Percentiles rank a stretch among this genome's conserved stretches.
These are phyloP conservation scores for Emydoidea blandingii DNA, from an alignment of 2,797 vertebrate species.

Conservation along the genomic window DNA sequence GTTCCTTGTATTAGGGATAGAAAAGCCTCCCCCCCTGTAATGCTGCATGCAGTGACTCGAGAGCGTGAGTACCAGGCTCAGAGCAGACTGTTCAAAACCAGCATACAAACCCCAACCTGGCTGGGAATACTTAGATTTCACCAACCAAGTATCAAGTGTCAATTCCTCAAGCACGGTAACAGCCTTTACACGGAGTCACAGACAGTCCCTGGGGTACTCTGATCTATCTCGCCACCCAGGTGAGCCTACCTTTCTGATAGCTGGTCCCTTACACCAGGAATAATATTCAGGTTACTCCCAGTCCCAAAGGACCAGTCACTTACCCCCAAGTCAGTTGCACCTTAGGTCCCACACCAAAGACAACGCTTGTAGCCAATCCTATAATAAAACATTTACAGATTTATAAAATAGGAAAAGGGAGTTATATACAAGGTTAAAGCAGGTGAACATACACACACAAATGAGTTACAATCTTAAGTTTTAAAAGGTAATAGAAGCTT, in stretches of 20 bases:
- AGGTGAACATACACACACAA: not conserved
- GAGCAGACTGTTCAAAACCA: not conserved
- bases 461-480: not conserved
- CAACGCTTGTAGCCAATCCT: not conserved
- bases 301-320: not conserved
- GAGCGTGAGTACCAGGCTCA: not conserved
- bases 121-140: not conserved
- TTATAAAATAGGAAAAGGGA: not conserved
- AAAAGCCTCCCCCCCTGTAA: not conserved
- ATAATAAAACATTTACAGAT: not conserved
- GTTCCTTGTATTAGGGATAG: not conserved
- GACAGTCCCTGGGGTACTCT: not conserved
- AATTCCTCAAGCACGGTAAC: not conserved
- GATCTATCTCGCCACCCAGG: not conserved
- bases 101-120: not conserved
- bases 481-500: not conserved
- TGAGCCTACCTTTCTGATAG: not conserved
- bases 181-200: not conserved
- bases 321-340: not conserved
- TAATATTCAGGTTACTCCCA: not conserved
- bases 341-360: not conserved
- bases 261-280: not conserved
- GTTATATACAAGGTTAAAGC: not conserved
- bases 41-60: not conserved
- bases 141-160: not conserved